Conservation (phyloP, 2,113 vertebrate species). For the Trichomycterus rosablanca region DNA sequence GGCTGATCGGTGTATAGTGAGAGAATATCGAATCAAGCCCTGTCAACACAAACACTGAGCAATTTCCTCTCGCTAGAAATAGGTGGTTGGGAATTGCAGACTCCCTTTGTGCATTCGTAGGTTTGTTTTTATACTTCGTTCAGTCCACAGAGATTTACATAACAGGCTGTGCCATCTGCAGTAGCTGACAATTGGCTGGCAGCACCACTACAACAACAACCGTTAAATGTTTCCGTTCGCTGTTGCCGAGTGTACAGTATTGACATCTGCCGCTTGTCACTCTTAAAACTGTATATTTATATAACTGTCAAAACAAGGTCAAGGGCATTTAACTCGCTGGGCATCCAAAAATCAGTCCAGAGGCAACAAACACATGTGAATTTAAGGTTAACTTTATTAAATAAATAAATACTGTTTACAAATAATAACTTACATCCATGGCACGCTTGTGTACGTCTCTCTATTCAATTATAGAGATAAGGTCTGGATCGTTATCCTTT, state of each 20-base stretch:
- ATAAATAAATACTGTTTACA: slow-evolving; percentile 80
- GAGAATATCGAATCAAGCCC: too few species aligned
- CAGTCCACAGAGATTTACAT: not conserved
- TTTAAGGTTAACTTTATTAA: slow-evolving; percentile 42
- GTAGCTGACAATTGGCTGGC: not conserved
- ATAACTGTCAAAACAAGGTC: not conserved
- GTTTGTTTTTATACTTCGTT: not conserved
- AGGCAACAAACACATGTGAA: slow-evolving; percentile 6
- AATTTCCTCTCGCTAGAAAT: not conserved
- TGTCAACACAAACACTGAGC: not conserved
- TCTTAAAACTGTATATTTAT: not conserved
- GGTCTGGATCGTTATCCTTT: slow-evolving; percentile 7
- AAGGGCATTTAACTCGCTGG: not conserved
- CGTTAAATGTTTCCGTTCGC: not conserved
- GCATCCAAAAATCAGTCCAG: slow-evolving; percentile 8
- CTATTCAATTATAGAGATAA: slow-evolving; percentile 9
- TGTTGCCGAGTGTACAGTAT: not conserved
- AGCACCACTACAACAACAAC: not conserved
- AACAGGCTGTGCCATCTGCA: slow-evolving; percentile 10
- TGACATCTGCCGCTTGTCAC: slow-evolving; percentile 1
- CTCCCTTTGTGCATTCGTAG: not conserved
- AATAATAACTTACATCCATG: slow-evolving; percentile 75
- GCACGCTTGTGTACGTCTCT: slow-evolving; percentile 7
- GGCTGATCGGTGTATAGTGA: too few species aligned
- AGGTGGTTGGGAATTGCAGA: not conserved